Conservation (phyloP, 2,113 vertebrate genomes). For the Puffinus mauretanicus region DNA sequence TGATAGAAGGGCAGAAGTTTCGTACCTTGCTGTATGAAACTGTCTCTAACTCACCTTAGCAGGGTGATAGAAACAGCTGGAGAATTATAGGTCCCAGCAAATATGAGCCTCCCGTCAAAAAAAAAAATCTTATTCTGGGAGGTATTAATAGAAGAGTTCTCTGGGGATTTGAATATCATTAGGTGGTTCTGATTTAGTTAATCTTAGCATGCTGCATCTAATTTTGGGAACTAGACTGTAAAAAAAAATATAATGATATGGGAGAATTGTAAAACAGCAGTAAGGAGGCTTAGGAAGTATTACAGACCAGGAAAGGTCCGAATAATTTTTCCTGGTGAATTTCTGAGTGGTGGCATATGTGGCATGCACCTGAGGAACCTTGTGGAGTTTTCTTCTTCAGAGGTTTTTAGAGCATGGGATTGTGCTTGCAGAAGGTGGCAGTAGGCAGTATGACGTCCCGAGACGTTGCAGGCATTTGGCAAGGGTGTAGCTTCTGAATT, state of each 20-base stretch:
- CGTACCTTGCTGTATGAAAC: background rate
- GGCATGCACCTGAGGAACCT: background rate
- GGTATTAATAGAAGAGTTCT: background rate
- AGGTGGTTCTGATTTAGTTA: background rate
- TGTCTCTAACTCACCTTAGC: background rate
- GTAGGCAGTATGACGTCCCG: accelerated
- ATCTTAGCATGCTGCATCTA: background rate
- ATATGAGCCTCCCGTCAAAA: background rate
- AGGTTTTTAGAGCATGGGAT: accelerated
- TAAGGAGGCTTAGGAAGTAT: background rate
- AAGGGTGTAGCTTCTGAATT: background rate
- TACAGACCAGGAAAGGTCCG: background rate
- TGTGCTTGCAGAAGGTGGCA: background rate
- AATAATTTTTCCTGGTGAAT: background rate
- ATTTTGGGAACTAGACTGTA: background rate
- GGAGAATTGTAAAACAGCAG: background rate
- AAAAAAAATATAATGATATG: background rate
- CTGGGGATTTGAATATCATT: background rate
- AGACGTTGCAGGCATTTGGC: background rate
- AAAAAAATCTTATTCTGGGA: background rate
- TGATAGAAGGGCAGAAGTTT: background rate
- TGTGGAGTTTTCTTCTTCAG: background rate
- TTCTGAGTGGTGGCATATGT: accelerated
- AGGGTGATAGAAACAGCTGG: background rate
- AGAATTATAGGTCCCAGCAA: background rate